Conservation (phyloP, 2,797 vertebrate genomes). For the Sebastiscus albofasciatus region DNA sequence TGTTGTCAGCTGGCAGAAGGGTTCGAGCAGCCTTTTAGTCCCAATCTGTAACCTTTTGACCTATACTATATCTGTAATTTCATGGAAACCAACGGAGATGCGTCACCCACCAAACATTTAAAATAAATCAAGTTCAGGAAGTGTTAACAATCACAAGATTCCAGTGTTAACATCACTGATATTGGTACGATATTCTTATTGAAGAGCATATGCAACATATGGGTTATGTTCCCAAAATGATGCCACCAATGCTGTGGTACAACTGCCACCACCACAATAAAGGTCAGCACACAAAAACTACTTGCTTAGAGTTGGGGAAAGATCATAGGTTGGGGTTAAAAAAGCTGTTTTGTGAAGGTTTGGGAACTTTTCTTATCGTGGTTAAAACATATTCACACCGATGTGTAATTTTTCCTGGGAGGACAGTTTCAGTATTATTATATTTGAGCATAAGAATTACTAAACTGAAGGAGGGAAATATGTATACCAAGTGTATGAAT, state of each 20-base stretch:
- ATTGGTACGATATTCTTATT: not conserved
- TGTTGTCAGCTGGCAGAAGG: not conserved
- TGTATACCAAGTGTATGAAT: not conserved
- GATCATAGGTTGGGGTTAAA: no score
- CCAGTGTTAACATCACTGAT: not conserved
- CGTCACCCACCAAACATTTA: not conserved
- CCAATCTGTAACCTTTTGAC: not conserved
- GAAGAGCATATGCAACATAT: not conserved
- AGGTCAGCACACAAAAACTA: no score
- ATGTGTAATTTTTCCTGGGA: no score
- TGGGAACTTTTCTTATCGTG: not conserved
- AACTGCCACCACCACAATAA: not conserved
- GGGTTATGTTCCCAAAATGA: not conserved
- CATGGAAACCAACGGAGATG: not conserved
- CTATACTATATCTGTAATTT: no score
- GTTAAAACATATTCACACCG: no score
- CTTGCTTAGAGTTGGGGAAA: not conserved
- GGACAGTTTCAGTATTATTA: not conserved
- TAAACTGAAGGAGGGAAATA: not conserved
- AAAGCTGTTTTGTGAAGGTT: not conserved
- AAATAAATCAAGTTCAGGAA: not conserved
- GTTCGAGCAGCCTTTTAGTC: not conserved
- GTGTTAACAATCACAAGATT: not conserved
- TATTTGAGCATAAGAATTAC: no score
- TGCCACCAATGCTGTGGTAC: not conserved